Conservation (phyloP, 2,113 vertebrate genomes). For the Lampris incognitus region DNA sequence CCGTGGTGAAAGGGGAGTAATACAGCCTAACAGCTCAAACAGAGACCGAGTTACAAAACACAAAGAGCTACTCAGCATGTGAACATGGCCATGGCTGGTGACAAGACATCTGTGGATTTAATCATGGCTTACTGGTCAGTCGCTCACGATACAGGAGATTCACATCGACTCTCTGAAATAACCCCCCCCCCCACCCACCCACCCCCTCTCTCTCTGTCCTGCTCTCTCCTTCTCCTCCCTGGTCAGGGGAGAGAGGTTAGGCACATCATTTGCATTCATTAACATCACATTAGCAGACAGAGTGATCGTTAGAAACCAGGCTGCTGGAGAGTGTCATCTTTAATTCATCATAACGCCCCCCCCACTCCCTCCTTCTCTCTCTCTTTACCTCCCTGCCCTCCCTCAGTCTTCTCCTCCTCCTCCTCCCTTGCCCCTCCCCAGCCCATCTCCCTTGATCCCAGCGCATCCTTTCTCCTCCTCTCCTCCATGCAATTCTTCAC, state of each 20-base stretch:
- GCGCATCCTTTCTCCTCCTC: constrained; percentile 31
- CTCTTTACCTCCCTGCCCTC: constrained; percentile 19
- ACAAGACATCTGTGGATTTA: constrained; percentile 22
- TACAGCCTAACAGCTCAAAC: constrained; percentile 18
- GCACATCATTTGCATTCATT: constrained; percentile 82
- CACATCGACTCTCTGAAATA: not conserved
- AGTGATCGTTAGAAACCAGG: constrained; percentile 80
- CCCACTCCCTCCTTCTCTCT: constrained; percentile 30
- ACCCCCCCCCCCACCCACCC: not conserved
- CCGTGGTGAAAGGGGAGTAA: constrained; percentile 27
- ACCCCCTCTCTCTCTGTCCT: constrained; percentile 16
- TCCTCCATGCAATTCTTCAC: constrained; percentile 16
- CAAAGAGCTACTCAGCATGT: constrained; percentile 27
- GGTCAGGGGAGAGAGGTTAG: constrained; percentile 76
- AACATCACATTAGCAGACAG: constrained; percentile 81
- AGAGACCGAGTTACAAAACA: constrained; percentile 14
- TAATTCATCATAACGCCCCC: constrained; percentile 80
- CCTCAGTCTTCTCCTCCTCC: constrained; percentile 15
- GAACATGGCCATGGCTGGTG: constrained; percentile 6
- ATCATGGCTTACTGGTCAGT: constrained; percentile 52
- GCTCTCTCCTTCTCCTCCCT: constrained; percentile 25
- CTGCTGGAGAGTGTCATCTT: constrained; percentile 80
- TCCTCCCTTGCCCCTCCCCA: not conserved
- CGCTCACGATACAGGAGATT: constrained; percentile 36
- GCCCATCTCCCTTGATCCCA: constrained; percentile 22